Percentiles rank a stretch among this genome's conserved stretches.
These are phyloP conservation scores for Aphelenchoides fujianensis DNA, from an alignment of 1,140 invertebrate genomes.

Conservation along the genomic window DNA sequence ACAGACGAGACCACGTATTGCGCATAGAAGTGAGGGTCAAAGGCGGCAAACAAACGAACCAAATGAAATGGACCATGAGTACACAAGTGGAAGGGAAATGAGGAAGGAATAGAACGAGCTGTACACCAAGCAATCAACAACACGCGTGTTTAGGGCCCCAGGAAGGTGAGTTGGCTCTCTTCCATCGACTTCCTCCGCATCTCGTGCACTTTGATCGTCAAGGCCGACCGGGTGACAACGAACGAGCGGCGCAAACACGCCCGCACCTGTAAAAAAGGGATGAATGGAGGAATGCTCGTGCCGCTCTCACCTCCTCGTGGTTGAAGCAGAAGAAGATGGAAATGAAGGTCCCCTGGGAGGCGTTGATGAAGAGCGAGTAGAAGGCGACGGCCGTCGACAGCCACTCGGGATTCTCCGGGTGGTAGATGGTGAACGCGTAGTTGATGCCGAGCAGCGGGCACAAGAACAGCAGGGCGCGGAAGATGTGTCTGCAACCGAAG, in stretches of 20 bases:
- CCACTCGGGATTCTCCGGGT: constrained; percentile 12
- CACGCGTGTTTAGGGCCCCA: not conserved
- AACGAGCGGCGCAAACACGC: constrained; percentile 1
- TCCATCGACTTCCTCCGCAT: constrained; percentile 4
- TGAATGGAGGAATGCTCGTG: not conserved
- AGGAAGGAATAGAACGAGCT: not conserved
- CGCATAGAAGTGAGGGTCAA: not conserved
- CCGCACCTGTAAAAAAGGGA: not conserved
- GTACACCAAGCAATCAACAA: not conserved
- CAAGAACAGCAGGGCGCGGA: constrained; percentile 12
- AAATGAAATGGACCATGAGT: not conserved
- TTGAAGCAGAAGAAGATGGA: constrained; percentile 18
- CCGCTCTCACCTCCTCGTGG: constrained; percentile 1
- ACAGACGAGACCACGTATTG: not conserved
- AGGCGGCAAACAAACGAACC: not conserved
- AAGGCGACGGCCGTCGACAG: not conserved
- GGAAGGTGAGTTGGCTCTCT: constrained; percentile 20
- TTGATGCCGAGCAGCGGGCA: constrained; percentile 21
- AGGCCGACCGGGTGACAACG: not conserved
- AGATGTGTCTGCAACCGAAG: constrained; percentile 11
- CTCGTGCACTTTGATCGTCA: constrained; percentile 10
- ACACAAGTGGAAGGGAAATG: not conserved
- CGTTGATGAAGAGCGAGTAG: constrained; percentile 9
- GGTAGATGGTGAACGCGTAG: constrained; percentile 18
- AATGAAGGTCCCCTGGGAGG: constrained; percentile 17